Conservation (phyloP, 2,797 vertebrate genomes). For the Parambassis ranga region DNA sequence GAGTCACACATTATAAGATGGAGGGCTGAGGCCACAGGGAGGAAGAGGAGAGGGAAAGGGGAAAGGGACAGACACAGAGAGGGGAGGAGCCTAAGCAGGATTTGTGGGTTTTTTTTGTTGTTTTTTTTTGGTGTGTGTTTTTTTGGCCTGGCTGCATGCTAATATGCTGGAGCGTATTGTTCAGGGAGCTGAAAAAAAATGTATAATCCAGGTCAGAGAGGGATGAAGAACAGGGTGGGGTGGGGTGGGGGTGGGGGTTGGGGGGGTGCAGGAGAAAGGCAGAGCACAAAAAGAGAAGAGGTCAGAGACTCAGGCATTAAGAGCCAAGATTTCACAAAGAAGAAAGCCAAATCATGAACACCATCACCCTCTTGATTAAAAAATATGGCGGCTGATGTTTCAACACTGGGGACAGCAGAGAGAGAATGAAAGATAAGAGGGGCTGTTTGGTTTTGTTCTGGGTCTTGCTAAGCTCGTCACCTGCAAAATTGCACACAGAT, state of each 20-base stretch:
- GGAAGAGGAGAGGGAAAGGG: conserved; percentile 20
- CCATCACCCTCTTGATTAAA: conserved; percentile 14
- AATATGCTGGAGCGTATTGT: conserved; percentile 64
- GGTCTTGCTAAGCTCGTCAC: neutral
- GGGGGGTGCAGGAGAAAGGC: neutral
- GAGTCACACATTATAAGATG: conserved; percentile 39
- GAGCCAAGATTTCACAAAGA: conserved; percentile 22
- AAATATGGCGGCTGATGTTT: neutral
- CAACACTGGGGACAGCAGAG: neutral
- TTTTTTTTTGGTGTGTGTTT: too few species aligned
- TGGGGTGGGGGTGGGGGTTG: neutral
- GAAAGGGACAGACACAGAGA: conserved; percentile 16
- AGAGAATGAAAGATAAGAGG: neutral
- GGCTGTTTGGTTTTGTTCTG: neutral
- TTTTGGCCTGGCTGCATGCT: conserved; percentile 53
- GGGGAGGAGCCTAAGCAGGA: conserved; percentile 34
- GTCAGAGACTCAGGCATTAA: conserved; percentile 47
- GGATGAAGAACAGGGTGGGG: conserved; percentile 24
- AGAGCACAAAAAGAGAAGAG: conserved; percentile 29
- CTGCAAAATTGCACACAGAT: conserved; percentile 2
- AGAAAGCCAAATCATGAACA: neutral
- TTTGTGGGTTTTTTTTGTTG: conserved; percentile 30
- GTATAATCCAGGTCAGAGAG: conserved; percentile 71
- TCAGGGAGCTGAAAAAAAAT: conserved; percentile 49
- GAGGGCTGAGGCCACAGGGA: conserved; percentile 45